A percentile compares a stretch with the other conserved stretches of the same genome.
phyloP scores from a whole-genome alignment of 2,113 vertebrate genomes.

The Hippocampus abdominalis region DNA sequence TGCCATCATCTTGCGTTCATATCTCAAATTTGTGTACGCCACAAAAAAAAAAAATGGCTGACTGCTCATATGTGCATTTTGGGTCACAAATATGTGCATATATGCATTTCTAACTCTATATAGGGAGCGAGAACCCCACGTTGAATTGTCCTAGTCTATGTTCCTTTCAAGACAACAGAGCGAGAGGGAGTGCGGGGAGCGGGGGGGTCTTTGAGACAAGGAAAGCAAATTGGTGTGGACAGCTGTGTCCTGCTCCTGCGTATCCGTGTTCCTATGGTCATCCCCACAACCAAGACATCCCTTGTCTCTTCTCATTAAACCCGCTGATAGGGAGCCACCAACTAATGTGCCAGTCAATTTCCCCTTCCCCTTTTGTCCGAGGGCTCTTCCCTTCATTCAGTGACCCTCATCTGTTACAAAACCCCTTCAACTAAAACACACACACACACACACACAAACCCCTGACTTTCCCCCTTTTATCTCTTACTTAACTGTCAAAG shows the following conservation, averaged over 20 bases:
- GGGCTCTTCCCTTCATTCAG: conserved; percentile 45
- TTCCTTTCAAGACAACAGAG: background rate
- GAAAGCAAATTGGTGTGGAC: conserved; percentile 48
- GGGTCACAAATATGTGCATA: background rate
- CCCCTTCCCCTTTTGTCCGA: conserved; percentile 47
- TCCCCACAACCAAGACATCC: conserved; percentile 70
- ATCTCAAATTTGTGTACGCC: too few relatives aligned
- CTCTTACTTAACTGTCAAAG: conserved; percentile 80
- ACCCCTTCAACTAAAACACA: conserved; percentile 37
- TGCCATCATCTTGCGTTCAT: too few relatives aligned
- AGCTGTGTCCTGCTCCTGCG: conserved; percentile 30
- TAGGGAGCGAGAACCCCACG: background rate
- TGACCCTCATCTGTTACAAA: conserved; percentile 70
- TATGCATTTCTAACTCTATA: too few relatives aligned
- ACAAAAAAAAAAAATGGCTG: background rate
- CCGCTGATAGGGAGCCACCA: conserved; percentile 63
- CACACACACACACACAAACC: conserved; percentile 41
- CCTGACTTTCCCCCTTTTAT: conserved; percentile 66
- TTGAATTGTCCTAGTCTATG: background rate
- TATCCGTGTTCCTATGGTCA: conserved; percentile 49
- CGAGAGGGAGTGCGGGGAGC: too few relatives aligned
- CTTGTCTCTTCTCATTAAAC: conserved; percentile 76
- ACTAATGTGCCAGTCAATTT: conserved; percentile 75
- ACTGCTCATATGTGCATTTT: too few relatives aligned
- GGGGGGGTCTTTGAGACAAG: conserved; percentile 31